Percentiles rank a stretch among this genome's conserved stretches.
Evolutionary conservation across 2,888 invertebrate genomes (phyloP).

Genomic region (Cabera pusaria): DNA sequence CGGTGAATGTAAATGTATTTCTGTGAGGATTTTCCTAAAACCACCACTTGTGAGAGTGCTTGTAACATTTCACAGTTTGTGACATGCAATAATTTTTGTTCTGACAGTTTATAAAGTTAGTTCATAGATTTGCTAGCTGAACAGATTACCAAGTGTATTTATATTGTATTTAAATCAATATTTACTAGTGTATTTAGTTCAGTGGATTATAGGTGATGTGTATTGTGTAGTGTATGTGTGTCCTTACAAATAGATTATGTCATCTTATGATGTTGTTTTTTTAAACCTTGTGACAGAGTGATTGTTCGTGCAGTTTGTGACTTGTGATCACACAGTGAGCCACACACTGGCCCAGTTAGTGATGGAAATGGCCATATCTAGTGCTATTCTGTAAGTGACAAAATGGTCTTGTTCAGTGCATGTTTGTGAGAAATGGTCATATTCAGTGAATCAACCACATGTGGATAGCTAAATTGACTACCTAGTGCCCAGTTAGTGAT

Average conservation of each 20-base stretch:
- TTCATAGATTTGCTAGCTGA: slow-evolving; percentile 59
- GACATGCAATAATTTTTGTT: slow-evolving; percentile 62
- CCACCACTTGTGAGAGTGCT: slow-evolving; percentile 62
- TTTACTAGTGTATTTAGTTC: slow-evolving; percentile 63
- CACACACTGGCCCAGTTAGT: no score
- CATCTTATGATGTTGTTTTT: slow-evolving; percentile 75
- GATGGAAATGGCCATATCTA: no score
- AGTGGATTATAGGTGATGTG: slow-evolving; percentile 80
- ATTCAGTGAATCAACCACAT: no score
- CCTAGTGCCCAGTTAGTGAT: no score
- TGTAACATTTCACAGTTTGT: slow-evolving; percentile 60
- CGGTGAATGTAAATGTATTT: slow-evolving; percentile 59
- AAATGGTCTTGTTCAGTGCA: no score
- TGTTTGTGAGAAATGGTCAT: no score
- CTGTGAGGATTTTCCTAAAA: slow-evolving; percentile 54
- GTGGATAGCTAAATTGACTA: no score
- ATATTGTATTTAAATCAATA: slow-evolving; percentile 48
- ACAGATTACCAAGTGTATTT: slow-evolving; percentile 55
- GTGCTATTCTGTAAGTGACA: no score
- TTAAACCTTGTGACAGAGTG: slow-evolving; percentile 67
- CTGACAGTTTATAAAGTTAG: slow-evolving; percentile 44
- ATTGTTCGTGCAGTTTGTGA: slow-evolving; percentile 28
- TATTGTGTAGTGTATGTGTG: slow-evolving; percentile 74
- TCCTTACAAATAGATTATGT: slow-evolving; percentile 74
- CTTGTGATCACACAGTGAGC: slow-evolving; percentile 11